Evolutionary conservation across 2,797 vertebrate species (phyloP), one percentile per base, ranked within the genome.

Genomic region (Myripristis jacobus): DNA sequence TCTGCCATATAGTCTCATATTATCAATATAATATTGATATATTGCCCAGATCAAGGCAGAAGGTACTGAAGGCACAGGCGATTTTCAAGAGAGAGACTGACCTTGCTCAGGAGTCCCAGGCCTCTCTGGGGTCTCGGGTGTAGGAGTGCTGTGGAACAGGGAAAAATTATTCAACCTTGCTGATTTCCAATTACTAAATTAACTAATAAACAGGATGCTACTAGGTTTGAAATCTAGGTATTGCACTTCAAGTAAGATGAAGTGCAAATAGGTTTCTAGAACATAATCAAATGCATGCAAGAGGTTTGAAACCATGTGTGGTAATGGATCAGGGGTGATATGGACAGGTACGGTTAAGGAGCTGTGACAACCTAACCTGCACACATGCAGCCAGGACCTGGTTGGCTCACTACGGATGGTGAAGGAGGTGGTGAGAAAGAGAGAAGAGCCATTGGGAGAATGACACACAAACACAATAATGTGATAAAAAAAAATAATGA

Each of bases 281-380:
- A 55, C 18, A 34, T 16, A 53, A 52, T 55, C 6, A 53, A 66
- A 67, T 24, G 43, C 5, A 55, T 3, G 34, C 68, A n/a, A 66
- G 38, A 60, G 27, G 29, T 73, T 24, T 66, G 31, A 64, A 44
- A 54, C 31, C 13, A 10, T 54, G 70, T 58, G 63, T 44, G 31
- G 36, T 47, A 46, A 21, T 56, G n/a, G 57, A 68, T 50, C 25
- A 80, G 63, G 15, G 13, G 34, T 46, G 66, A 79, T 78, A 81
- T 83, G 86, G 82, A 87, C 83, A 87, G 86, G 77, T 85, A 80
- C 81, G 84, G 75, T 72, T 84, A 70, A 65, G 64, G 76, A 57
- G 65, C 36, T 15, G n/a, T 70, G 36, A 77, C 65, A 90, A 86
- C 73, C 91, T 85, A 91, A 95, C 94, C 94, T 95, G 94, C 94